Evolutionary conservation across 2,113 vertebrate genomes (phyloP), one percentile per base, ranked within the genome.

Genomic region (Poicephalus meyeri): DNA sequence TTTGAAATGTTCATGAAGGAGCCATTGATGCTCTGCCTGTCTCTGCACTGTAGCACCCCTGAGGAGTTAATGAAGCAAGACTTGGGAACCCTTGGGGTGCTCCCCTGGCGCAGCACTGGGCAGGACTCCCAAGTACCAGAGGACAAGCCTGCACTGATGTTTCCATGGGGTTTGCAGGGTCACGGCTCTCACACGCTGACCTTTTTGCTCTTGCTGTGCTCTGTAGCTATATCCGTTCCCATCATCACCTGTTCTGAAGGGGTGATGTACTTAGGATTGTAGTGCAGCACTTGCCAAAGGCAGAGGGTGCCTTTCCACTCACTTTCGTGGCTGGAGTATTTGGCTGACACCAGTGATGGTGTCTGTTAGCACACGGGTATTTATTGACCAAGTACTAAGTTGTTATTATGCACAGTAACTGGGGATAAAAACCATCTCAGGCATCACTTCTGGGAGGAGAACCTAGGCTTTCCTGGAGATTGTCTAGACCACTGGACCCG

Each of bases 141-240:
- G 85, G 80, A 35, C 44, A 16, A 68, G 16, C 24, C 66, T 87
- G 28, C 0, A 7, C 65, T 56, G 87, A 19, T 71, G 4, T 33
- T 31, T 23, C 11, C 28, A 0, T 2, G 24, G 52, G 29, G 3
- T 20, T 35, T 44, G 79, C 63, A 46, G 80, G 25, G 77, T 5
- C 0, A 1, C 4, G 17, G 28, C 55, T 52, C 72, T 19, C n/a
- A 9, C 44, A 17, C 6, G 0, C 39, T 46, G 86, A 53, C 39
- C 35, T 24, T 11, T 35, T 16, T 16, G 90, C 73, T 60, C 47
- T 28, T 66, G 35, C 46, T 47, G 12, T 52, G 53, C 83, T 55
- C 55, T 81, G 58, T 66, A 41, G 66, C 80, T 42, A 44, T 24
- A 41, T n/a, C 88, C 26, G 1, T 39, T 17, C 73, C 10, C 1